Evolutionary conservation across 2,113 vertebrate genomes (phyloP), one percentile per base, ranked within the genome.

Genomic region (Chloropsis hardwickii): DNA sequence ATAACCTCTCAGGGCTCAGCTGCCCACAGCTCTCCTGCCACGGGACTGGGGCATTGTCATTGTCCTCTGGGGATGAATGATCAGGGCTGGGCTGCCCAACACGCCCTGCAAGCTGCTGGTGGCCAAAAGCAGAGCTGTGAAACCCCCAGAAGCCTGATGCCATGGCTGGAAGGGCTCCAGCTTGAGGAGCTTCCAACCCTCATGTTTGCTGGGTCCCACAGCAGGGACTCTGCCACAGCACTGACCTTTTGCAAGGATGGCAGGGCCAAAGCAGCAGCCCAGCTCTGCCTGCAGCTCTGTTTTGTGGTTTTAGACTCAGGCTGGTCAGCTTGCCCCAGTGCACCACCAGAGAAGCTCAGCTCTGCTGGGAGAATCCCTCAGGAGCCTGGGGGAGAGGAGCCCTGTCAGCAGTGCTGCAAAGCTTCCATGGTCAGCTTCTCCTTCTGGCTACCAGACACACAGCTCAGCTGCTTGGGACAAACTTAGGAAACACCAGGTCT

Each of bases 151-250:
- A 11, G 11, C 24, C 18, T 1, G 2, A 33, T 44, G 28, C 6
- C 18, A 8, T 5, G 48, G 35, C 61, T 74, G 23, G 61, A 65
- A 89, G 37, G 33, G 56, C 37, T 86, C 27, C 18, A n/a, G 6
- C 29, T 18, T 7, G 47, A 31, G 14, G 24, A 28, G 14, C n/a
- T n/a, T 58, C n/a, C 56, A 58, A 35, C 5, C 22, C 47, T 70
- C 10, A 0, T 2, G 16, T 33, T 81, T 1, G 2, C 47, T 62
- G 39, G 15, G 61, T 71, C 53, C 58, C 0, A 0, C 25, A 77
- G 37, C 42, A 47, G 37, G 40, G 31, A 45, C 7, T 5, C 35
- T 3, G 15, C 33, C 40, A 31, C 23, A 28, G n/a, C 56, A 18
- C 33, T 45, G 57, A 5, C 11, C 11, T 31, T 31, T 37, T 65